Evolutionary conservation across 2,888 invertebrate species (phyloP).

Genomic region (Amphipyra berbera): DNA sequence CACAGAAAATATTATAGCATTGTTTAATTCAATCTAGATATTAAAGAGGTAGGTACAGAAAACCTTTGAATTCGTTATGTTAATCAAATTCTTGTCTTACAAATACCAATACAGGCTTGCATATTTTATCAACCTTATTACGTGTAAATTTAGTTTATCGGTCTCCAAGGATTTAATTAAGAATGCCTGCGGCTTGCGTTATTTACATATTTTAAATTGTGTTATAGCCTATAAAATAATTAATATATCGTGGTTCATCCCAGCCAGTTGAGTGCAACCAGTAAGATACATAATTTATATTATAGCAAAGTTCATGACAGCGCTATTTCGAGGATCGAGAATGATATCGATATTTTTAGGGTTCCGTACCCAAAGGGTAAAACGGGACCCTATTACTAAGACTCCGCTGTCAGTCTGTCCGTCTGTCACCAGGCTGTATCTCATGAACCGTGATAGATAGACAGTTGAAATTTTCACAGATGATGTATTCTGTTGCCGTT

Average conservation of each 20-base stretch:
- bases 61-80: constrained; percentile 4
- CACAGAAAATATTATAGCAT: too few species aligned
- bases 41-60: too few species aligned
- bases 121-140: constrained; percentile 4
- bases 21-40: too few species aligned
- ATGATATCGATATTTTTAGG: background rate
- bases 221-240: constrained; percentile 27
- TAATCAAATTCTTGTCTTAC: constrained; percentile 2
- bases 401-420: too few species aligned
- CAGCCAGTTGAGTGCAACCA: constrained; percentile 7
- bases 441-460: too few species aligned
- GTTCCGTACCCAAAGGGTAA: too few species aligned
- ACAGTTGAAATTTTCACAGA: too few species aligned
- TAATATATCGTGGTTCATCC: constrained; percentile 18
- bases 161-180: constrained; percentile 4
- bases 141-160: constrained; percentile 7
- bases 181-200: background rate
- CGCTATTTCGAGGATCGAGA: constrained; percentile 7
- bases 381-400: too few species aligned
- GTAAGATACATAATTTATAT: constrained; percentile 33
- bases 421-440: too few species aligned
- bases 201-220: constrained; percentile 24
- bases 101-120: background rate
- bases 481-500: too few species aligned
- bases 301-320: constrained; percentile 8